Base-by-base conservation (phyloP, 1,140 invertebrate species). In the Microplitis demolitor region DNA sequence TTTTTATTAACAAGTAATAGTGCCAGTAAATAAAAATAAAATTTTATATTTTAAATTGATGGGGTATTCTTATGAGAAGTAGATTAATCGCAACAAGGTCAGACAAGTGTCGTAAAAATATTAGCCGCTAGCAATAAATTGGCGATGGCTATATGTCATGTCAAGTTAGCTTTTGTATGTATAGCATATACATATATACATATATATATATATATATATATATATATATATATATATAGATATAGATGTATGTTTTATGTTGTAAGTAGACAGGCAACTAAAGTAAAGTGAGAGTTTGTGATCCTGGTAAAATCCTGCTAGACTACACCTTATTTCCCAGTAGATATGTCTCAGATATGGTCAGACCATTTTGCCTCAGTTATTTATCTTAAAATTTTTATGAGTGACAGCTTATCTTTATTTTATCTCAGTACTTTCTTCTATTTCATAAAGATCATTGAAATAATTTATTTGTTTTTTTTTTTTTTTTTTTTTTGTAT, bases 31-130 rank as follows among this genome's bases (percentile, higher is more conserved):
- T 24, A 24, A 9, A 56, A 68, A 56, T 39, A 66, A 66, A 45
- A 11, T 45, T 45, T 6, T 45, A 9, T 45, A 45, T 45, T 9
- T 6, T 6, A 45, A 45, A 45, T 45, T 45, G 4, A 45, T 45
- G 39, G n/a, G 53, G 13, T n/a, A 37, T 8, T 34, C 9, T 51
- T 4, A 13, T 14, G 37, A 61, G n/a, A 37, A 62, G 58, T 62
- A 62, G 60, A 70, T 61, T 58, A 61, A 50, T 70, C 68, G 24
- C 50, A 6, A 50, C 35, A 45, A 62, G 68, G 68, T 70, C 68
- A 70, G 68, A 70, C 60, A 33, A 24, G 35, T 58, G 9, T 50
- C 37, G 16, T 58, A 70, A 34, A 39, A 53, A 39, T 62, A 60
- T 61, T 62, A 33, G 45, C 6, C 68, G 33, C 34, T 62, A 14